Conservation (phyloP, 2,113 vertebrate species). For the Takifugu bimaculatus region DNA sequence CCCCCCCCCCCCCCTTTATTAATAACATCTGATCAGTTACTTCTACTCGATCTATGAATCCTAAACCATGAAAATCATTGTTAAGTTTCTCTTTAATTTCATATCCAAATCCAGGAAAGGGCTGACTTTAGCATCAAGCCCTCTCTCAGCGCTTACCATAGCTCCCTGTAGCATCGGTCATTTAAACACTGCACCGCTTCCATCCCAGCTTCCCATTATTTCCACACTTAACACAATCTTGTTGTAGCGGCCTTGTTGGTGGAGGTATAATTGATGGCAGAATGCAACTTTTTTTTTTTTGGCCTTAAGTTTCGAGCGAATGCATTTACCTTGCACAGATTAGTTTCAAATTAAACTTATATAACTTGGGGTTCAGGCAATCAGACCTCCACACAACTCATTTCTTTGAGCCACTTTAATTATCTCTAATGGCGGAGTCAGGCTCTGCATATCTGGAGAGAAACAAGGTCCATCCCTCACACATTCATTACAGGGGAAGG, state of each 20-base stretch:
- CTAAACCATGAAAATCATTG: too few relatives aligned
- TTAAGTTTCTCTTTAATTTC: too few relatives aligned
- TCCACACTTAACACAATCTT: constrained; percentile 19
- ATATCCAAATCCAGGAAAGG: too few relatives aligned
- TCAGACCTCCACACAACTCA: constrained; percentile 49
- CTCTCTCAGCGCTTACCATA: too few relatives aligned
- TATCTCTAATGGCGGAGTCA: constrained; percentile 61
- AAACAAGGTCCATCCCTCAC: constrained; percentile 59
- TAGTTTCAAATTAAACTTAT: constrained; percentile 65
- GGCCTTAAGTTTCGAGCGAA: constrained; percentile 53
- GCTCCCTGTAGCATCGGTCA: too few relatives aligned
- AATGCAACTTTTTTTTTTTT: constrained; percentile 42
- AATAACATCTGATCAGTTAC: too few relatives aligned
- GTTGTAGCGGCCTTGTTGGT: constrained; percentile 21
- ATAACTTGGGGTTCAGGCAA: constrained; percentile 49
- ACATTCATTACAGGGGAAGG: constrained; percentile 40
- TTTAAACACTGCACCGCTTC: background rate
- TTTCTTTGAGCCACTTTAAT: constrained; percentile 65
- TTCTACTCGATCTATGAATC: too few relatives aligned
- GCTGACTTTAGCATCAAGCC: too few relatives aligned
- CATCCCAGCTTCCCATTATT: constrained; percentile 24
- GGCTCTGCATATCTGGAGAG: constrained; percentile 46
- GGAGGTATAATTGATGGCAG: constrained; percentile 26
- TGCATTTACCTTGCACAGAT: constrained; percentile 65
- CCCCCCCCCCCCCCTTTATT: too few relatives aligned